phyloP scores from a whole-genome alignment of 92 coral and sea anemone species.

The Porites evermanni region DNA sequence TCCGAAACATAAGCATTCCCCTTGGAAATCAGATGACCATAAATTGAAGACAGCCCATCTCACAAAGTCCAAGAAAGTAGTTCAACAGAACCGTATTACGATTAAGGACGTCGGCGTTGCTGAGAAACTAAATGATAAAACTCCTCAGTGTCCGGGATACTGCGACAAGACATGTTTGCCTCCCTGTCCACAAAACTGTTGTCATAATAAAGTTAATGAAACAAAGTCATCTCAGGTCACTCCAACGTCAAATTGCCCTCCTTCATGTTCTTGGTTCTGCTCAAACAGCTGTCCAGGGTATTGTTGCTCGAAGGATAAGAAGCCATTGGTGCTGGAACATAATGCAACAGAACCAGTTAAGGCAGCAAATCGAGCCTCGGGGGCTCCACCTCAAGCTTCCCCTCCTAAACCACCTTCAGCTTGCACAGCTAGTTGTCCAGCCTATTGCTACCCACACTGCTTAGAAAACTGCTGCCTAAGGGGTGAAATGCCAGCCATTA shows the following conservation, averaged over 20 bases:
- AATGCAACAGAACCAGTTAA: constrained; percentile 8
- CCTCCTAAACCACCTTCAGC: constrained; percentile 31
- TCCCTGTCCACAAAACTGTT: constrained; percentile 60
- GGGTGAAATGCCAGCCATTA: neutral
- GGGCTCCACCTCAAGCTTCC: neutral
- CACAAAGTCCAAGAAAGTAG: neutral
- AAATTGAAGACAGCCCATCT: neutral
- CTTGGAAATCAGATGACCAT: neutral
- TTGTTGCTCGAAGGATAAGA: constrained; percentile 26
- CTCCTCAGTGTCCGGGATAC: neutral
- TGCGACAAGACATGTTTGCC: constrained; percentile 54
- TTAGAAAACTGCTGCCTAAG: constrained; percentile 31
- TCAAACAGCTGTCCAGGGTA: constrained; percentile 38
- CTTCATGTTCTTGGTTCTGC: constrained; percentile 56
- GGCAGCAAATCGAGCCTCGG: neutral
- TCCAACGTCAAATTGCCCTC: constrained; percentile 5
- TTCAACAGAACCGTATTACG: neutral
- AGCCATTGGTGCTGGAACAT: neutral
- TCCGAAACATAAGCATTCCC: constrained; percentile 15
- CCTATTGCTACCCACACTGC: constrained; percentile 68
- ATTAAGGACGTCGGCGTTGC: constrained; percentile 30
- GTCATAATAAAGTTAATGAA: constrained; percentile 19
- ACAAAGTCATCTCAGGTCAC: neutral
- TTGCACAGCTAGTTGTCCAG: constrained; percentile 61
- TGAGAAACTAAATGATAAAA: neutral